phyloP scores from a whole-genome alignment of 2,888 invertebrate genomes.

The Rugalucina vietnamica region DNA sequence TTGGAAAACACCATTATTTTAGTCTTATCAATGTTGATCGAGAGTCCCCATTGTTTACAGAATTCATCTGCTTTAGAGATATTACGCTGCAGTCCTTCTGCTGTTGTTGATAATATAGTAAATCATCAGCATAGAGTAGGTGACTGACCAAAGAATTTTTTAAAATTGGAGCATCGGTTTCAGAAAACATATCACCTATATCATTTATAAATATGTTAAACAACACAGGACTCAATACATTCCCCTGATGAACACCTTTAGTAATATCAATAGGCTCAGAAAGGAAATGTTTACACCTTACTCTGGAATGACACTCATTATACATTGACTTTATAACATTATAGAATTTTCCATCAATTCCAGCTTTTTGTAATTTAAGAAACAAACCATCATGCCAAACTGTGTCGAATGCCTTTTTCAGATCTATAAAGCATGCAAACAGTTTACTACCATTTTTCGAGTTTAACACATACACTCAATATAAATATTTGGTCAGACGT shows the following conservation, averaged over 20 bases:
- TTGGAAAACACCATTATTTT: not conserved
- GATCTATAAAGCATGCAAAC: not conserved
- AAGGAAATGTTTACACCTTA: not conserved
- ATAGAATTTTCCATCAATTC: not conserved
- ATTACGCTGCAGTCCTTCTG: not conserved
- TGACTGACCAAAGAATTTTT: not conserved
- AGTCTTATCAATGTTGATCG: not conserved
- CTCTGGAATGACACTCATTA: not conserved
- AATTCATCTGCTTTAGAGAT: not conserved
- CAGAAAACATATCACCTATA: not conserved
- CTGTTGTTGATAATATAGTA: not conserved
- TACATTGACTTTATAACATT: not conserved
- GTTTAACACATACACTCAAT: not conserved
- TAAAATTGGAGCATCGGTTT: not conserved
- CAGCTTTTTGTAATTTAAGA: not conserved
- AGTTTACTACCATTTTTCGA: not conserved
- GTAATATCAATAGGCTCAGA: not conserved
- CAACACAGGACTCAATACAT: not conserved
- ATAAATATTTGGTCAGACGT: not conserved
- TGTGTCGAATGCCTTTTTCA: not conserved
- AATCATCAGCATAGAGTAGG: constrained; percentile 1
- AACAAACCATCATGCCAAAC: not conserved
- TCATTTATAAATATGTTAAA: not conserved
- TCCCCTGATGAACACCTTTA: not conserved
- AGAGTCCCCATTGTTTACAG: not conserved